Percentiles rank a stretch among this genome's conserved stretches.
phyloP scores from a whole-genome alignment of 1,140 invertebrate species.

The Drosophila seguyi region DNA sequence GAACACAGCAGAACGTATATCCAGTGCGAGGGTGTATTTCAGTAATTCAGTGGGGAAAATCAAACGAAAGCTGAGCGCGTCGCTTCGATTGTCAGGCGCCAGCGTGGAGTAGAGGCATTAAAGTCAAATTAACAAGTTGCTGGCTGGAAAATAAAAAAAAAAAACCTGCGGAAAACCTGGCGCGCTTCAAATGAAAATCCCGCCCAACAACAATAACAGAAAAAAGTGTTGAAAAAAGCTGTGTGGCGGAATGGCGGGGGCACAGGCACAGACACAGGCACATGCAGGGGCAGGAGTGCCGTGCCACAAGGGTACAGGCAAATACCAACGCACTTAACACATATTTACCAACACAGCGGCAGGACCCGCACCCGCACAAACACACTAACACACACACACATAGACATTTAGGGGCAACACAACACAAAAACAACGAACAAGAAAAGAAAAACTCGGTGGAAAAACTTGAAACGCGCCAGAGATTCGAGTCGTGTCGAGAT shows the following conservation, averaged over 20 bases:
- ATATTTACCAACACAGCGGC: conserved; percentile 67
- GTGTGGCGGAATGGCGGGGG: conserved; percentile 26
- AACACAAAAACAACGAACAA: conserved; percentile 30
- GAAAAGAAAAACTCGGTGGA: conserved; percentile 45
- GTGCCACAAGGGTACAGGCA: conserved; percentile 43
- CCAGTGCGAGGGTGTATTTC: conserved; percentile 13
- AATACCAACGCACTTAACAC: conserved; percentile 83
- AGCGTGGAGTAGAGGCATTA: conserved; percentile 45
- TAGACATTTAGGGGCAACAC: conserved; percentile 33
- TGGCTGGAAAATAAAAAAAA: background rate
- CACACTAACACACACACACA: conserved; percentile 18
- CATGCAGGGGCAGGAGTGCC: background rate
- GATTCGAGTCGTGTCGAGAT: conserved; percentile 65
- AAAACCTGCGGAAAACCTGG: conserved; percentile 21
- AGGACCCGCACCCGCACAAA: conserved; percentile 27
- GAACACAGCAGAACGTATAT: conserved; percentile 25
- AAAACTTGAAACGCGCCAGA: conserved; percentile 66
- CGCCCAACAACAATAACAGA: conserved; percentile 48
- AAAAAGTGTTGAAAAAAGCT: conserved; percentile 80
- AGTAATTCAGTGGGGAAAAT: conserved; percentile 39
- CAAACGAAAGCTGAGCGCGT: conserved; percentile 40
- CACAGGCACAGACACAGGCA: no score
- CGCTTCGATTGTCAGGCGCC: conserved; percentile 41
- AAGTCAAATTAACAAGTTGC: conserved; percentile 70
- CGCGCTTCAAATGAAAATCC: conserved; percentile 52